Conservation (phyloP, 2,113 vertebrate genomes). For the Corythoichthys intestinalis region DNA sequence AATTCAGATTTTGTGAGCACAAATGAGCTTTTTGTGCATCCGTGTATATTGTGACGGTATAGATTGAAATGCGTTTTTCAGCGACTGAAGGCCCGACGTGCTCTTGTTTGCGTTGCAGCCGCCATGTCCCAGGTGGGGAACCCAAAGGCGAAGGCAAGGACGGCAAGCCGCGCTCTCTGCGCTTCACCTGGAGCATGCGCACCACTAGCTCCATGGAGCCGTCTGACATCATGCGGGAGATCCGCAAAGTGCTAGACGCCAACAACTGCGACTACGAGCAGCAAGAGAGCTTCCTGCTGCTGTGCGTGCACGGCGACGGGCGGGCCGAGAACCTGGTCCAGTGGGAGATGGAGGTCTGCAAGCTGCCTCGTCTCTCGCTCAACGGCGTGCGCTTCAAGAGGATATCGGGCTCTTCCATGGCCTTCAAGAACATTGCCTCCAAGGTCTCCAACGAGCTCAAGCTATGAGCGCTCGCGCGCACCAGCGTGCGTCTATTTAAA, state of each 20-base stretch:
- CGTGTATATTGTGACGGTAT: no score
- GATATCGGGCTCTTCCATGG: conserved; percentile 98
- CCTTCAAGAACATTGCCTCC: conserved; percentile 99
- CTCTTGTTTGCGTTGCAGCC: conserved; percentile 69
- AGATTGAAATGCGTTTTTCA: no score
- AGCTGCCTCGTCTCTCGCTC: conserved; percentile 96
- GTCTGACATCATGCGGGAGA: conserved; percentile 94
- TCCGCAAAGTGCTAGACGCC: conserved; percentile 93
- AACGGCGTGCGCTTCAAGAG: conserved; percentile 97
- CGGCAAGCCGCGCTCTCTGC: conserved; percentile 90
- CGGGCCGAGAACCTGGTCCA: conserved; percentile 91
- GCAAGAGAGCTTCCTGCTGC: conserved; percentile 92
- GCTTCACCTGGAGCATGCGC: conserved; percentile 99
- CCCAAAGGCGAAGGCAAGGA: conserved; percentile 94
- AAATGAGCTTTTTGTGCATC: no score
- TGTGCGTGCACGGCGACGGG: conserved; percentile 93
- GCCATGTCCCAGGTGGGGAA: conserved; percentile 94
- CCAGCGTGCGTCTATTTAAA: conserved; percentile 54
- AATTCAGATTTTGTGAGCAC: no score
- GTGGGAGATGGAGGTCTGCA: conserved; percentile 99
- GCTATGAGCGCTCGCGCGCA: conserved; percentile 73
- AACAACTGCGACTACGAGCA: conserved; percentile 98
- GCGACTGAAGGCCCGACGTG: no score
- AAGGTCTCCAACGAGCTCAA: conserved; percentile 99
- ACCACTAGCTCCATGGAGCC: conserved; percentile 98